Conservation (phyloP, 2,797 vertebrate genomes). For the Pangasius macronema region DNA sequence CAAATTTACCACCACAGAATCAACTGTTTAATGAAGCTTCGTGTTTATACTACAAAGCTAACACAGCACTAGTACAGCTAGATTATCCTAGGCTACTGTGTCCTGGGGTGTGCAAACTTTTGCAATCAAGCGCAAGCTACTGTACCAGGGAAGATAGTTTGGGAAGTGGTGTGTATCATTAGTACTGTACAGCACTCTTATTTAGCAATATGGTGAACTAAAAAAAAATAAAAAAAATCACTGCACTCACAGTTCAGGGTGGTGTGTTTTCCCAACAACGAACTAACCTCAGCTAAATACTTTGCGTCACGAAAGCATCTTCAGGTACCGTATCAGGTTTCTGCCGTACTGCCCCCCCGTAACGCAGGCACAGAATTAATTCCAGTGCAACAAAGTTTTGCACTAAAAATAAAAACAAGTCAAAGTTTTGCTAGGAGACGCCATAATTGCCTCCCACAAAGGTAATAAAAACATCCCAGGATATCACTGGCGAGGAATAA, state of each 20-base stretch:
- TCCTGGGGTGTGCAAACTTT: background rate
- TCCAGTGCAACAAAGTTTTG: background rate
- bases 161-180: background rate
- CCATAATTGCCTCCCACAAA: background rate
- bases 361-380: background rate
- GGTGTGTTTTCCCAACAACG: too few species aligned
- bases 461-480: constrained; percentile 19
- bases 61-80: background rate
- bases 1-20: background rate
- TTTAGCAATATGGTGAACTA: background rate
- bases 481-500: background rate
- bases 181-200: background rate
- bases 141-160: too few species aligned
- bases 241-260: background rate
- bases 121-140: background rate
- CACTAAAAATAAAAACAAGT: background rate
- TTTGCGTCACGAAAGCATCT: background rate
- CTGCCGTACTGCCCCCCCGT: background rate
- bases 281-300: background rate
- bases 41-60: background rate
- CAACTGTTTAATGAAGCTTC: background rate
- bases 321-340: background rate
- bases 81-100: background rate
- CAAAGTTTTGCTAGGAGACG: background rate
- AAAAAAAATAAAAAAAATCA: too few species aligned